phyloP scores from a whole-genome alignment of 2,888 invertebrate genomes.

The Punctoribates punctum region DNA sequence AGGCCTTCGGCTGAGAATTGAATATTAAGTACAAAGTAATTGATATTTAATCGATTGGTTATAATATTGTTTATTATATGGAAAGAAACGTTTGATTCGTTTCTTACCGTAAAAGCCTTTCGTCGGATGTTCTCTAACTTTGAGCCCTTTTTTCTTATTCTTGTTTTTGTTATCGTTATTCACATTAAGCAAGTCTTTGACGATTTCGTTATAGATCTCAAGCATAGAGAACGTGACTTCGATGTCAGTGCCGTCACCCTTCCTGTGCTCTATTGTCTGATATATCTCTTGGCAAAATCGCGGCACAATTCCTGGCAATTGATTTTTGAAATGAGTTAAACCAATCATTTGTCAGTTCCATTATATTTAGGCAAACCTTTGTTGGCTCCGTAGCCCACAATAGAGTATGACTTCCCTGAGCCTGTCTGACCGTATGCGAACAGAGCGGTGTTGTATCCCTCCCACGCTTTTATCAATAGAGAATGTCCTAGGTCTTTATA shows the following conservation, averaged over 20 bases:
- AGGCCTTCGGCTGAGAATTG: constrained; percentile 57
- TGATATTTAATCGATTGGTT: neutral
- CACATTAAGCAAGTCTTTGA: constrained; percentile 57
- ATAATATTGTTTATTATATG: constrained; percentile 13
- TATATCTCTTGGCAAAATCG: constrained; percentile 59
- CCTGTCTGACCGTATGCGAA: constrained; percentile 62
- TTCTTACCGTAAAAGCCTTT: constrained; percentile 59
- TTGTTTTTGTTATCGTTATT: constrained; percentile 51
- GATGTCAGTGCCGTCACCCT: constrained; percentile 51
- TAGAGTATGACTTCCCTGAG: constrained; percentile 61
- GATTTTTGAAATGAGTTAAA: constrained; percentile 40
- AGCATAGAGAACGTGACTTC: constrained; percentile 60
- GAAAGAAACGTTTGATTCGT: neutral
- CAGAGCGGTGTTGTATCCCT: constrained; percentile 60
- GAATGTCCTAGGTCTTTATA: constrained; percentile 59
- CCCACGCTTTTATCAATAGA: constrained; percentile 60
- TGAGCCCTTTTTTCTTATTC: constrained; percentile 56
- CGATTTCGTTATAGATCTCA: constrained; percentile 62
- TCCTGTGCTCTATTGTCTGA: constrained; percentile 54
- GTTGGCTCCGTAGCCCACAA: constrained; percentile 60
- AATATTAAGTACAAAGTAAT: constrained; percentile 38
- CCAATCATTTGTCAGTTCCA: neutral
- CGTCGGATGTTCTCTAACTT: constrained; percentile 60
- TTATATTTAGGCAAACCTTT: constrained; percentile 54
- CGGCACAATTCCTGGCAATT: constrained; percentile 58